A percentile compares a stretch with the other conserved stretches of the same genome.
These are phyloP conservation scores for Cinclus mexicanus DNA, from an alignment of 2,113 vertebrate species.

Conservation along the genomic window DNA sequence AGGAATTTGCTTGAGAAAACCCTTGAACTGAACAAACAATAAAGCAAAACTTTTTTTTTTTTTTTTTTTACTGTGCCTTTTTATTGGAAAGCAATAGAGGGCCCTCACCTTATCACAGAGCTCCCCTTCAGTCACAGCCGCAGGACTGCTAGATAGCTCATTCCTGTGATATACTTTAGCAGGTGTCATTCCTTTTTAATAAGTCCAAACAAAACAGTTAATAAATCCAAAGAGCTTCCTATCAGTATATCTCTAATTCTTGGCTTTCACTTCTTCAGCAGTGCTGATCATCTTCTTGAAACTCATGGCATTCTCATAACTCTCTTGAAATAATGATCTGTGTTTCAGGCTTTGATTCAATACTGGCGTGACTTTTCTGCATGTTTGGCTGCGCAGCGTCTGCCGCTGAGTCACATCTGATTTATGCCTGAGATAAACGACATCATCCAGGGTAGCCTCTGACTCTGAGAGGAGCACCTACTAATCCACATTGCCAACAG, in stretches of 20 bases:
- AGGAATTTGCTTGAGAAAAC: background rate
- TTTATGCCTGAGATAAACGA: background rate
- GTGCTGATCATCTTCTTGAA: background rate
- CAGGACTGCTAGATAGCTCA: slow-evolving; percentile 10
- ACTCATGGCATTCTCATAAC: slow-evolving; percentile 7
- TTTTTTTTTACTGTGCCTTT: background rate
- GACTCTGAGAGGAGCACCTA: background rate
- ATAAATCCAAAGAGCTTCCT: slow-evolving; percentile 54
- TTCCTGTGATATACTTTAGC: slow-evolving; percentile 33
- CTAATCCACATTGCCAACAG: background rate
- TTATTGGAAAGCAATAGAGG: background rate
- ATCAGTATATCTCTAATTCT: slow-evolving; percentile 27
- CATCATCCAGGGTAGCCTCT: background rate
- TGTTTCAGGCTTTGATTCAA: slow-evolving; percentile 42
- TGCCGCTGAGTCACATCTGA: slow-evolving; percentile 40
- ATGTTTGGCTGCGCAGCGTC: background rate
- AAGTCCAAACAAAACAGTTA: slow-evolving; percentile 64
- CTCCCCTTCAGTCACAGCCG: slow-evolving; percentile 17
- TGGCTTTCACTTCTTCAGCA: slow-evolving; percentile 19
- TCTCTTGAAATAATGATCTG: slow-evolving; percentile 15
- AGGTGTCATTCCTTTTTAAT: slow-evolving; percentile 44
- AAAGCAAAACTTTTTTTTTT: background rate
- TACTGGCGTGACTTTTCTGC: background rate
- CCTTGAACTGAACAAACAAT: background rate
- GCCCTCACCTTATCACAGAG: background rate